Percentiles rank a stretch among this genome's conserved stretches.
Evolutionary conservation across 2,113 vertebrate genomes (phyloP).

Genomic region (Dissostichus mawsoni): DNA sequence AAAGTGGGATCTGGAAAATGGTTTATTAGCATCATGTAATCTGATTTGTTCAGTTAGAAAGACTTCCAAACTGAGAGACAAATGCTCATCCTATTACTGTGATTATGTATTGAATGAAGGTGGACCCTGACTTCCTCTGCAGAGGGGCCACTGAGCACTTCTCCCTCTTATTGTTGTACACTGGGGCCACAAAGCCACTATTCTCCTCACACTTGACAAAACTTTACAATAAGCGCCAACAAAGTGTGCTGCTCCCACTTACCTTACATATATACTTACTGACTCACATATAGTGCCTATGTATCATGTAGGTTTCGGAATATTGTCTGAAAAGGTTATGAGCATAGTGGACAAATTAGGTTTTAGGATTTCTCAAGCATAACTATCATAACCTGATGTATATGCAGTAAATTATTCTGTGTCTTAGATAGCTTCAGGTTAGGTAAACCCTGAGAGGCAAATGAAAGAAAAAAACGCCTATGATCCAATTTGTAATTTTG

Average conservation of each 20-base stretch:
- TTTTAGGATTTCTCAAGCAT: not conserved
- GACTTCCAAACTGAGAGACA: not conserved
- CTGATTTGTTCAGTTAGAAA: not conserved
- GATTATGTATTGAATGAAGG: slow-evolving; percentile 14
- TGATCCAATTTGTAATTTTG: no score
- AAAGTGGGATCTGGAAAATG: not conserved
- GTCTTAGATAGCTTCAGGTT: not conserved
- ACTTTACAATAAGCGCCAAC: slow-evolving; percentile 15
- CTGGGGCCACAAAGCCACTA: not conserved
- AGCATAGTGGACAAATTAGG: not conserved
- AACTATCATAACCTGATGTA: not conserved
- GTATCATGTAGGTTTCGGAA: not conserved
- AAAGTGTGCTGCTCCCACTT: not conserved
- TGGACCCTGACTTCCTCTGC: not conserved
- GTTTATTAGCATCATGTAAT: not conserved
- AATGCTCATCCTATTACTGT: not conserved
- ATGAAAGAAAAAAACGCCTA: no score
- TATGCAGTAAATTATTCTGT: not conserved
- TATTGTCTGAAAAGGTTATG: no score
- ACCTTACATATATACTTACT: not conserved
- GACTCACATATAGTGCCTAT: not conserved
- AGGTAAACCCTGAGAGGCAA: no score
- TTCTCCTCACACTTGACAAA: slow-evolving; percentile 9
- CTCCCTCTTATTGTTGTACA: slow-evolving; percentile 11
- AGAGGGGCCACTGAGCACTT: slow-evolving; percentile 1